These are phyloP conservation scores for Platygyra sinensis DNA, from an alignment of 64 coral and sea anemone genomes.

Conservation along the genomic window DNA sequence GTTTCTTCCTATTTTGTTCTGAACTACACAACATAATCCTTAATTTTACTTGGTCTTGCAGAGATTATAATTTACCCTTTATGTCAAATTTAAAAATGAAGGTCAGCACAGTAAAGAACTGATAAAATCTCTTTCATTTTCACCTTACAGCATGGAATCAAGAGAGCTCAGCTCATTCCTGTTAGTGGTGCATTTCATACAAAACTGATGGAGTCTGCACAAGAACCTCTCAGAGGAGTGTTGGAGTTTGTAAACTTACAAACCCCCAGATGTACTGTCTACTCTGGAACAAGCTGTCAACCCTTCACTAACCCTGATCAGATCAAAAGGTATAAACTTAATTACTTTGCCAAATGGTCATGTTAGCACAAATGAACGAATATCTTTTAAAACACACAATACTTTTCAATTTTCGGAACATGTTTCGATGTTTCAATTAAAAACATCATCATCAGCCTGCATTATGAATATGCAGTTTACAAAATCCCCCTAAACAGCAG, in stretches of 20 bases:
- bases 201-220: constrained; percentile 75
- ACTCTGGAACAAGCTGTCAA: constrained; percentile 84
- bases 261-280: constrained; percentile 70
- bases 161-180: constrained; percentile 59
- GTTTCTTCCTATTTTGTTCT: no score
- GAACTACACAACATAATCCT: no score
- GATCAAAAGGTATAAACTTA: constrained; percentile 70
- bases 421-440: no score
- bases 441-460: no score
- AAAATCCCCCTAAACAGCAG: no score
- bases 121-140: constrained; percentile 17
- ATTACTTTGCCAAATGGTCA: no score
- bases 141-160: constrained; percentile 75
- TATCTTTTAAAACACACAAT: no score
- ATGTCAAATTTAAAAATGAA: neutral
- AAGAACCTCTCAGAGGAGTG: constrained; percentile 61
- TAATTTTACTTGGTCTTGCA: no score
- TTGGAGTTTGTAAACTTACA: constrained; percentile 48
- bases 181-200: constrained; percentile 97
- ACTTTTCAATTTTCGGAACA: no score
- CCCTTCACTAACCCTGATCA: constrained; percentile 63
- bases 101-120: no score
- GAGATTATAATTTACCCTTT: constrained; percentile 10
- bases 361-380: no score
- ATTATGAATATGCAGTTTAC: no score